Base-by-base conservation (phyloP, 2,113 vertebrate genomes). In the Leptosomus discolor region DNA sequence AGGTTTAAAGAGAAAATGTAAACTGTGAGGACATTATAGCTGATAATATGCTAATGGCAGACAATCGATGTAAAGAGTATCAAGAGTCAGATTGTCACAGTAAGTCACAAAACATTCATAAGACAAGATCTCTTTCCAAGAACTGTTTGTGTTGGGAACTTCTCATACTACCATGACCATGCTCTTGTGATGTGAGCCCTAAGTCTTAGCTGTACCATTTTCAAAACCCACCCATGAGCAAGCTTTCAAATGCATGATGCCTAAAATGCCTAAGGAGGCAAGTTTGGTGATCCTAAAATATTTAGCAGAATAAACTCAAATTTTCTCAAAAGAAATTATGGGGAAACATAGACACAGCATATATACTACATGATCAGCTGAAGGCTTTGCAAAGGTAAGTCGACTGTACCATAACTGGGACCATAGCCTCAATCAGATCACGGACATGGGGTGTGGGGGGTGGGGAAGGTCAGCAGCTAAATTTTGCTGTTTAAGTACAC, bases 361-460 rank as follows among this genome's bases (percentile, higher is more conserved):
- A 70, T 34, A 22, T 29, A 45, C 36, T 27, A 10, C 22, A 27
- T 1, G 2, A 32, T 13, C 30, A 68, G n/a, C 68, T 41, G 68
- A 87, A 93, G n/a, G 37, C 37, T 78, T 84, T 4, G 4, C 23
- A 58, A 54, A 77, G n/a, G 3, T 32, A 41, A 45, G 23, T 29
- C 41, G 56, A 0, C 1, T 46, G 20, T 46, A 46, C 27, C 22
- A 13, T 29, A 68, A 60, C 14, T 13, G 5, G 15, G 15, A 60
- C 34, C 24, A 54, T 4, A 45, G 4, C 12, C 36, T 50, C 71
- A 53, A 8, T 16, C 5, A 60, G 14, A 48, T 34, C 27, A 41
- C 1, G 9, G 6, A 34, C 12, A 29, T 10, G 6, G 50, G 34
- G 6, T 6, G 9, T 1, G 2, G 2, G 2, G 2, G 2, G 48